These are phyloP conservation scores for Harpegnathos saltator DNA, from an alignment of 1,140 invertebrate genomes.

Conservation along the genomic window DNA sequence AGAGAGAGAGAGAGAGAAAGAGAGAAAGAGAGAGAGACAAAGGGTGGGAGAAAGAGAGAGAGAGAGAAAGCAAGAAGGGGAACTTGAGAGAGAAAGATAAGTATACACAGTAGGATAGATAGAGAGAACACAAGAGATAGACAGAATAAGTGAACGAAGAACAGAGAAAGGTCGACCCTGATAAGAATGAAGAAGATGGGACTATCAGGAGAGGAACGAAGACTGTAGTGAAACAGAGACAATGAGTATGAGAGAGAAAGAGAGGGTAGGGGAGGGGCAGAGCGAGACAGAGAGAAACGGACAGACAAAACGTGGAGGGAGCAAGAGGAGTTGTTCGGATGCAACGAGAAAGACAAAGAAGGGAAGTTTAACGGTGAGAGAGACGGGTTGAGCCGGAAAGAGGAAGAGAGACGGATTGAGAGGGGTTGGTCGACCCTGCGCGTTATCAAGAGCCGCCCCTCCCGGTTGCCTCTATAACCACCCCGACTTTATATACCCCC, in stretches of 20 bases:
- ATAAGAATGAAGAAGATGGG: conserved; percentile 33
- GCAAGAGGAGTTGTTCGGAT: conserved; percentile 7
- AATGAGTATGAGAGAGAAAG: not conserved
- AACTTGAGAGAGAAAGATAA: conserved; percentile 24
- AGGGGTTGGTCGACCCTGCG: conserved; percentile 83
- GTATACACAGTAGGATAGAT: conserved; percentile 27
- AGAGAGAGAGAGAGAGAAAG: not conserved
- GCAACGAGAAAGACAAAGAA: conserved; percentile 21
- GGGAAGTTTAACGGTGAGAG: not conserved
- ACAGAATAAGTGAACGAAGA: conserved; percentile 18
- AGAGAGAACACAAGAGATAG: not conserved
- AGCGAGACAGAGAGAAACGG: conserved; percentile 42
- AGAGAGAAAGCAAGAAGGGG: conserved; percentile 1
- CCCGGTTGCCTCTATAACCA: conserved; percentile 66
- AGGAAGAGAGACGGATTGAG: conserved; percentile 56
- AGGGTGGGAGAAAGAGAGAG: not conserved
- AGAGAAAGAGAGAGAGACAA: not conserved
- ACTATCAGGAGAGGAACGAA: conserved; percentile 39
- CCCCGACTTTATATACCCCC: conserved; percentile 71
- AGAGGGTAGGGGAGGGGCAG: conserved; percentile 15
- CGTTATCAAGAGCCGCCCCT: conserved; percentile 81
- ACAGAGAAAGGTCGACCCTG: conserved; percentile 66
- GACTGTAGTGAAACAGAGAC: conserved; percentile 13
- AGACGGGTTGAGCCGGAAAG: conserved; percentile 44
- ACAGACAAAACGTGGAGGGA: not conserved